Conservation (phyloP, 37 sponge, comb jelly and placozoan species). For the Corticium candelabrum region DNA sequence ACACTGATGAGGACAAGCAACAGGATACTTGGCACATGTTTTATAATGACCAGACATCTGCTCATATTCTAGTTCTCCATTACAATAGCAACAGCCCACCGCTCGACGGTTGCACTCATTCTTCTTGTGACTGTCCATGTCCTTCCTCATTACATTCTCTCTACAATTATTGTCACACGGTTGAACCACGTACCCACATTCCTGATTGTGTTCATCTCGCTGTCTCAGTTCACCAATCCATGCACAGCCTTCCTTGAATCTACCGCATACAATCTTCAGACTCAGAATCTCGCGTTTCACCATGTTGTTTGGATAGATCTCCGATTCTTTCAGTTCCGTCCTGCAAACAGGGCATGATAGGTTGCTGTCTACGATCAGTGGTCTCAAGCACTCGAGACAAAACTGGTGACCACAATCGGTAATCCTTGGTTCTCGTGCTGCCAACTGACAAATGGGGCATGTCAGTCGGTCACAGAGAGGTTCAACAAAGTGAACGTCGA, state of each 20-base stretch:
- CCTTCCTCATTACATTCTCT: neutral
- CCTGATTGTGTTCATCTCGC: neutral
- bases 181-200: neutral
- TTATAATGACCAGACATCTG: no score
- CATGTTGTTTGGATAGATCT: neutral
- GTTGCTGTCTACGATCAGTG: neutral
- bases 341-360: constrained; percentile 3
- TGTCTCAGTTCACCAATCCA: neutral
- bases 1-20: neutral
- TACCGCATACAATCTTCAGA: neutral
- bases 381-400: neutral
- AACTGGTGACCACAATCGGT: neutral
- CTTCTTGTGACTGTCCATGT: neutral
- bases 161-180: neutral
- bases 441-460: neutral
- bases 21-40: neutral
- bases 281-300: neutral
- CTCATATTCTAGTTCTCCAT: no score
- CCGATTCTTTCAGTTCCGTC: neutral
- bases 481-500: neutral
- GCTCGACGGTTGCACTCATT: neutral
- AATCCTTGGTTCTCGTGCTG: neutral
- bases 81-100: neutral
- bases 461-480: neutral
- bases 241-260: neutral